Evolutionary conservation across 2,797 vertebrate species (phyloP).

Genomic region (Muraenolepis orangiensis): DNA sequence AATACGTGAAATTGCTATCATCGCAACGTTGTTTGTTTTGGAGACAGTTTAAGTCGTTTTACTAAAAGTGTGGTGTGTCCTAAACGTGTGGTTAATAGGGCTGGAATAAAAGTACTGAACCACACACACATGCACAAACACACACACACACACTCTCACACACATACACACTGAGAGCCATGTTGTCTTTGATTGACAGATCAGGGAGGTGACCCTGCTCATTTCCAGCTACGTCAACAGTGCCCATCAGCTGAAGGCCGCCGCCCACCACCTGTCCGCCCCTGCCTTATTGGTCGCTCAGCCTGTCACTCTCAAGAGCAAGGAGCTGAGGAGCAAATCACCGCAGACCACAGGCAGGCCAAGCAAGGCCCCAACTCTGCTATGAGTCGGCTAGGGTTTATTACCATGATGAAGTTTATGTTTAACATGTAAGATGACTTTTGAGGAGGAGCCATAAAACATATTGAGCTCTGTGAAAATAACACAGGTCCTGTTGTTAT

Average conservation of each 20-base stretch:
- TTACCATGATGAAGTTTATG: not conserved
- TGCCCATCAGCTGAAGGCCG: constrained; percentile 86
- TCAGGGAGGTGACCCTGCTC: constrained; percentile 91
- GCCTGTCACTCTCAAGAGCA: constrained; percentile 74
- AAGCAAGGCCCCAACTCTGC: constrained; percentile 87
- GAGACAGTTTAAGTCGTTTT: too few species aligned
- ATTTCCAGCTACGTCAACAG: constrained; percentile 94
- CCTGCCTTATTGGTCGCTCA: constrained; percentile 81
- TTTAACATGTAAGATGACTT: not conserved
- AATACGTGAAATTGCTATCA: too few species aligned
- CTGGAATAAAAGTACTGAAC: not conserved
- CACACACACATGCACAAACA: not conserved
- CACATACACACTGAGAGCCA: not conserved
- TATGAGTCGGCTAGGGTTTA: constrained; percentile 67
- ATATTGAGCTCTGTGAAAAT: not conserved
- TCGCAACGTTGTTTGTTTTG: not conserved
- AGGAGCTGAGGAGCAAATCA: constrained; percentile 77
- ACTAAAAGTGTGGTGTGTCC: not conserved
- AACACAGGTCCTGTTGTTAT: not conserved
- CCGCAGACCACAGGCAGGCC: constrained; percentile 76
- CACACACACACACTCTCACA: not conserved
- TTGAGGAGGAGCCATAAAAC: not conserved
- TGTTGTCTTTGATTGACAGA: constrained; percentile 70
- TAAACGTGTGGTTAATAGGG: not conserved
- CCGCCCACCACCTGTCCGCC: constrained; percentile 88